Conservation (phyloP, 2,113 vertebrate genomes). For the Pipa parva region DNA sequence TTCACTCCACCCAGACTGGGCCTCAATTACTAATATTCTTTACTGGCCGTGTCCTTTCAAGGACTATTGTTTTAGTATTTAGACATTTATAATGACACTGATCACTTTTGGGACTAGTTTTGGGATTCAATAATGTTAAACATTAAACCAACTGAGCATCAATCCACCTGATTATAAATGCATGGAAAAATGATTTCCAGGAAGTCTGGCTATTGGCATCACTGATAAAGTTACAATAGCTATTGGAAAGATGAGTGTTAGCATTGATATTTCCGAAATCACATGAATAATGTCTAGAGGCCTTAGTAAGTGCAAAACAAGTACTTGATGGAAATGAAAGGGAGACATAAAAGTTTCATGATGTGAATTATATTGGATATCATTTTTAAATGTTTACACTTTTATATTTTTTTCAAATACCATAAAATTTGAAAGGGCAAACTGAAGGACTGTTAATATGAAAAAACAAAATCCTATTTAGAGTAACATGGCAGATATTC, state of each 20-base stretch:
- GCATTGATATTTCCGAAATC: slow-evolving; percentile 66
- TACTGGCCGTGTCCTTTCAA: slow-evolving; percentile 47
- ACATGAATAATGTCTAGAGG: slow-evolving; percentile 59
- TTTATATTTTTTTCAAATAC: slow-evolving; percentile 7
- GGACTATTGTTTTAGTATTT: slow-evolving; percentile 39
- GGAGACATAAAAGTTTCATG: slow-evolving; percentile 49
- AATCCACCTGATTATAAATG: slow-evolving; percentile 56
- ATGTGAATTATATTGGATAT: slow-evolving; percentile 35
- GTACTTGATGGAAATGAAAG: slow-evolving; percentile 47
- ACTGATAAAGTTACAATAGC: slow-evolving; percentile 58
- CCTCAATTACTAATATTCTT: slow-evolving; percentile 50
- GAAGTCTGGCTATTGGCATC: slow-evolving; percentile 56
- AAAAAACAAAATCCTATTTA: too few relatives aligned
- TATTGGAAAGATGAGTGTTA: slow-evolving; percentile 57
- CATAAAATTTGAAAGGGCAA: too few relatives aligned
- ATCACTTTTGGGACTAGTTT: slow-evolving; percentile 43
- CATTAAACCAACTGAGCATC: slow-evolving; percentile 56
- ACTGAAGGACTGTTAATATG: too few relatives aligned
- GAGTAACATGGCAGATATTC: too few relatives aligned
- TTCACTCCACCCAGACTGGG: slow-evolving; percentile 18
- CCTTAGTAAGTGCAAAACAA: slow-evolving; percentile 52
- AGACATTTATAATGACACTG: slow-evolving; percentile 49
- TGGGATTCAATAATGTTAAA: slow-evolving; percentile 46
- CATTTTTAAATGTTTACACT: slow-evolving; percentile 11
- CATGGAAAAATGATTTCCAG: slow-evolving; percentile 68